These are phyloP conservation scores for Caenorhabditis afra DNA, from an alignment of 2,888 invertebrate species.

Conservation along the genomic window DNA sequence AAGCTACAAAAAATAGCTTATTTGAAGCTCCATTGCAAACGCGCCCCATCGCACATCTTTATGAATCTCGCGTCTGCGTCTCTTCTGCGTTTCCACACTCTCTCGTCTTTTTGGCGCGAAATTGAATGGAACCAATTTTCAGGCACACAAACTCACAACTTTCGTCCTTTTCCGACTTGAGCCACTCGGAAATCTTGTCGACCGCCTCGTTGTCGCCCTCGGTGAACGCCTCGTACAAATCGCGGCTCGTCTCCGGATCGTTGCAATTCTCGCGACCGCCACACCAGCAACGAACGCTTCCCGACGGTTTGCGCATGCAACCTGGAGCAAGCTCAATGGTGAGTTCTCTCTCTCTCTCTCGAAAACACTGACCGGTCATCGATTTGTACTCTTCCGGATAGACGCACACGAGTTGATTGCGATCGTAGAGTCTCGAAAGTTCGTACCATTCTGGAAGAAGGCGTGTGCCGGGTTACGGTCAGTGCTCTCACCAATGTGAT, in stretches of 20 bases:
- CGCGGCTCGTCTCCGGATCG: conserved; percentile 66
- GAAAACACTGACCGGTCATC: conserved; percentile 49
- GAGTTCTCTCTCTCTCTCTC: not conserved
- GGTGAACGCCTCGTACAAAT: conserved; percentile 59
- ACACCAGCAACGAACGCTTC: conserved; percentile 69
- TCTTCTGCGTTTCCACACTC: no score
- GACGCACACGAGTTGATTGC: conserved; percentile 68
- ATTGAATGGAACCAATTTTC: no score
- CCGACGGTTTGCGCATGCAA: conserved; percentile 65
- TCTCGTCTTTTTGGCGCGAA: not conserved
- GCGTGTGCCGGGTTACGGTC: not conserved
- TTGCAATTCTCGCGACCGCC: conserved; percentile 67
- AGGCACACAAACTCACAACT: conserved; percentile 30
- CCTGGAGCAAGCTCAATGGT: conserved; percentile 43
- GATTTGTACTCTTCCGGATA: conserved; percentile 68
- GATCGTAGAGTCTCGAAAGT: conserved; percentile 65
- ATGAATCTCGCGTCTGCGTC: no score
- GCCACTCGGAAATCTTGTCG: conserved; percentile 49
- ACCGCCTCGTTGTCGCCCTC: conserved; percentile 49
- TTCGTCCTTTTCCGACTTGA: conserved; percentile 50
- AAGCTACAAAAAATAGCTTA: conserved; percentile 19
- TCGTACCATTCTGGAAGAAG: conserved; percentile 66
- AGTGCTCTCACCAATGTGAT: conserved; percentile 58
- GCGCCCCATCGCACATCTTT: not conserved
- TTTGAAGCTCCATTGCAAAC: no score